Evolutionary conservation across 2,113 vertebrate genomes (phyloP).

Genomic region (Amphiprion percula): DNA sequence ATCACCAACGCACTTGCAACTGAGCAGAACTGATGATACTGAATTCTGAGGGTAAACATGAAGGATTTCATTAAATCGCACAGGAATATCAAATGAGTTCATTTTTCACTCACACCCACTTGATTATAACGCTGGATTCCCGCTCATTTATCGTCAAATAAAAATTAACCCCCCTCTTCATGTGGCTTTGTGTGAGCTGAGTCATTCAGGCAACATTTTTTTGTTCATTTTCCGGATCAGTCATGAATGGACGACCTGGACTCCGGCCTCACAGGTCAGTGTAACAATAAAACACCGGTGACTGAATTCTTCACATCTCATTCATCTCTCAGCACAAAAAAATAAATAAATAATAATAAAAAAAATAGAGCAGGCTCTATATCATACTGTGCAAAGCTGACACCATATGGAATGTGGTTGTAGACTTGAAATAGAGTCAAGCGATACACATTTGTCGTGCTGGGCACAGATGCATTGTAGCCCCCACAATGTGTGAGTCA

Average conservation of each 20-base stretch:
- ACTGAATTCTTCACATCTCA: constrained; percentile 26
- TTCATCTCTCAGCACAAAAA: constrained; percentile 39
- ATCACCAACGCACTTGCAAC: constrained; percentile 45
- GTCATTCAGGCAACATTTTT: constrained; percentile 19
- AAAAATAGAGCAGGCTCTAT: constrained; percentile 17
- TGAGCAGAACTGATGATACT: constrained; percentile 28
- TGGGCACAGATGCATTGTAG: constrained; percentile 80
- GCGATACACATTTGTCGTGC: constrained; percentile 75
- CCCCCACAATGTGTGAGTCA: constrained; percentile 81
- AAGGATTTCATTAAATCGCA: constrained; percentile 7
- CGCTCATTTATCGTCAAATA: background rate
- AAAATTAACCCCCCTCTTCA: background rate
- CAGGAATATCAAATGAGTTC: background rate
- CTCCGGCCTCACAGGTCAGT: background rate
- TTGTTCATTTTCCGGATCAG: background rate
- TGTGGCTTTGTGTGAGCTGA: constrained; percentile 20
- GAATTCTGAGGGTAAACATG: constrained; percentile 13
- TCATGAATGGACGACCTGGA: constrained; percentile 4
- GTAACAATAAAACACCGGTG: background rate
- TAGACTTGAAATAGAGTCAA: constrained; percentile 75
- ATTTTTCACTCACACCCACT: constrained; percentile 1
- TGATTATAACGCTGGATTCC: background rate
- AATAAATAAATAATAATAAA: background rate
- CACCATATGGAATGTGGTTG: constrained; percentile 79
- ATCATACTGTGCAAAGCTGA: constrained; percentile 52